phyloP scores from a whole-genome alignment of 2,888 invertebrate genomes.

The Bruchidius siliquastri region DNA sequence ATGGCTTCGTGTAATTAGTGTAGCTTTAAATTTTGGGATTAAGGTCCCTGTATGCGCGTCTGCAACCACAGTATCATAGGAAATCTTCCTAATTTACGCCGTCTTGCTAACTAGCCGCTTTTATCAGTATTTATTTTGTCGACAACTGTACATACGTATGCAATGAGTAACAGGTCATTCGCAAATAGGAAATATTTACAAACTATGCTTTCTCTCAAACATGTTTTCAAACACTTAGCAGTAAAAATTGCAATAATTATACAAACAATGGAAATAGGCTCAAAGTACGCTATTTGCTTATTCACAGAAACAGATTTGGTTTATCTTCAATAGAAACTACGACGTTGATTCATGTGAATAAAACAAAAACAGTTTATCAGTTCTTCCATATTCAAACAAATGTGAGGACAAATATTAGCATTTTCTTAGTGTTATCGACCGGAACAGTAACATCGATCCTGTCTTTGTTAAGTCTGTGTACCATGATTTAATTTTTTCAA shows the following conservation, averaged over 20 bases:
- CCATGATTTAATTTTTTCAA: too few relatives aligned
- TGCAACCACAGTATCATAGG: too few relatives aligned
- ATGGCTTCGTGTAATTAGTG: too few relatives aligned
- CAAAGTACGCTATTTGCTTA: not conserved
- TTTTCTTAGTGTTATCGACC: not conserved
- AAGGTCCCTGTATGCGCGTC: too few relatives aligned
- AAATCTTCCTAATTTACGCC: not conserved
- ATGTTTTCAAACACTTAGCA: not conserved
- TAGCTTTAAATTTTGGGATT: too few relatives aligned
- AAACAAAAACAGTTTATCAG: not conserved
- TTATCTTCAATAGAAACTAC: not conserved
- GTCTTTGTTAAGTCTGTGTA: not conserved
- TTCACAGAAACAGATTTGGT: not conserved
- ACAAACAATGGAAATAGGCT: not conserved
- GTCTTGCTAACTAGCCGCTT: not conserved
- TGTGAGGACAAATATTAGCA: not conserved
- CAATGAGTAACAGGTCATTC: not conserved
- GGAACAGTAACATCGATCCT: not conserved
- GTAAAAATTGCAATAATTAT: not conserved
- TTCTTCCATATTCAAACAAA: not conserved
- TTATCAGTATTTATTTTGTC: not conserved
- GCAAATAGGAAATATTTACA: not conserved
- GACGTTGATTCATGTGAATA: not conserved
- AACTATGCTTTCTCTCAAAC: not conserved
- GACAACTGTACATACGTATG: not conserved